These are phyloP conservation scores for Spilarctia lutea DNA, from an alignment of 2,888 invertebrate genomes.

Conservation along the genomic window DNA sequence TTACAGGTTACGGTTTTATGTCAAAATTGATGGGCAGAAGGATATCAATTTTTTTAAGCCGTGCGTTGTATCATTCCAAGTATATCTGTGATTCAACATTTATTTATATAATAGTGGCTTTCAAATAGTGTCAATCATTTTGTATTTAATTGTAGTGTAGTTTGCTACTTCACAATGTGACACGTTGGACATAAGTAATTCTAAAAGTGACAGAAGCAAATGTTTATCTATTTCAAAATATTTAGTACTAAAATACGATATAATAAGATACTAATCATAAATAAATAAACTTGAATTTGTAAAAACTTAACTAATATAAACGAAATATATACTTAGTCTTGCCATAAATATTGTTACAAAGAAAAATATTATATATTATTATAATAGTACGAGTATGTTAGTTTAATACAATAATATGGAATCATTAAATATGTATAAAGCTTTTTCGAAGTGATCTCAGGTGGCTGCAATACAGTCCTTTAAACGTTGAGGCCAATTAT, in stretches of 20 bases:
- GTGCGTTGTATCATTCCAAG: not conserved
- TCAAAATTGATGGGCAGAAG: slow-evolving; percentile 38
- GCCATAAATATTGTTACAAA: too few relatives aligned
- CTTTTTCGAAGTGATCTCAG: too few relatives aligned
- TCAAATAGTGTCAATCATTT: slow-evolving; percentile 12
- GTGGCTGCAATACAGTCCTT: too few relatives aligned
- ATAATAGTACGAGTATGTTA: too few relatives aligned
- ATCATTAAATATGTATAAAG: too few relatives aligned
- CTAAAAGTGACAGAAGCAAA: slow-evolving; percentile 8
- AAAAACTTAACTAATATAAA: too few relatives aligned
- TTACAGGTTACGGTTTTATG: slow-evolving; percentile 35
- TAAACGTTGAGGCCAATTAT: too few relatives aligned
- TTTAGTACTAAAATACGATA: not conserved
- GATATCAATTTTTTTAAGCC: slow-evolving; percentile 17
- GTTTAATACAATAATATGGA: too few relatives aligned
- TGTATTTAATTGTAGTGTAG: slow-evolving; percentile 12
- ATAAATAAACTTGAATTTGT: too few relatives aligned
- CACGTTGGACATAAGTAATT: slow-evolving; percentile 21
- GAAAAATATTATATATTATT: too few relatives aligned
- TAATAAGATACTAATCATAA: too few relatives aligned
- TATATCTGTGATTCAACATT: slow-evolving; percentile 12
- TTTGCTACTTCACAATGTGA: slow-evolving; percentile 19
- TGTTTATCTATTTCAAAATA: not conserved
- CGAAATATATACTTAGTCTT: too few relatives aligned
- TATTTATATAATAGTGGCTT: slow-evolving; percentile 24